Evolutionary conservation across 2,113 vertebrate species (phyloP).

Genomic region (Oophaga pumilio): DNA sequence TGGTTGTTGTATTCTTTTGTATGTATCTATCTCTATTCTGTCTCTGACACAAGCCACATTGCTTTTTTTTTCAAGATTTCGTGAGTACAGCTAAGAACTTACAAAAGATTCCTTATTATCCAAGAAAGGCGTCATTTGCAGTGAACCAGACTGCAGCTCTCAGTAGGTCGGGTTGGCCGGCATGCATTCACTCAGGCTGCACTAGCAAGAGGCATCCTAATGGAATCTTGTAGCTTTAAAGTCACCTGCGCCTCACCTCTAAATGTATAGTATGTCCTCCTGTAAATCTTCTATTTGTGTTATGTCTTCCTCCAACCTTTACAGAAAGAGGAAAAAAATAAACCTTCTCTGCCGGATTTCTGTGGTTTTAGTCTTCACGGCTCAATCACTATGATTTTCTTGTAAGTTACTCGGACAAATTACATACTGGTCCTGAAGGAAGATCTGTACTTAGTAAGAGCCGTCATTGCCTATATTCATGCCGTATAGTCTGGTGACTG

Average conservation of each 20-base stretch:
- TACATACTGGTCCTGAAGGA: conserved; percentile 22
- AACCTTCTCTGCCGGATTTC: not conserved
- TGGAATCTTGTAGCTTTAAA: not conserved
- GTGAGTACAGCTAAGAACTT: too few species aligned
- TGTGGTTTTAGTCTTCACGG: not conserved
- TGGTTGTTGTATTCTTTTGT: too few species aligned
- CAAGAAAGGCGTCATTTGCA: too few species aligned
- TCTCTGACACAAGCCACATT: too few species aligned
- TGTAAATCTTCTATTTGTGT: not conserved
- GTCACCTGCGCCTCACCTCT: not conserved
- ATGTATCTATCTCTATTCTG: too few species aligned
- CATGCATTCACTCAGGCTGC: not conserved
- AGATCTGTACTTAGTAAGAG: conserved; percentile 8
- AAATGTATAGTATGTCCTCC: not conserved
- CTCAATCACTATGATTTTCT: conserved; percentile 38
- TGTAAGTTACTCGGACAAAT: conserved; percentile 43
- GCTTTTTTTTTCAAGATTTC: too few species aligned
- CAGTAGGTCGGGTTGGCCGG: not conserved
- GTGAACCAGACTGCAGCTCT: not conserved
- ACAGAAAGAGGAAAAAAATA: not conserved
- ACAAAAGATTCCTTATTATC: too few species aligned
- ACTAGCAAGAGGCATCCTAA: not conserved
- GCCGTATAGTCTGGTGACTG: not conserved
- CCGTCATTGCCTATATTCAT: not conserved
- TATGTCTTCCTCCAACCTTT: not conserved